Evolutionary conservation across 2,113 vertebrate genomes (phyloP).

Genomic region (Hystrix cristata): DNA sequence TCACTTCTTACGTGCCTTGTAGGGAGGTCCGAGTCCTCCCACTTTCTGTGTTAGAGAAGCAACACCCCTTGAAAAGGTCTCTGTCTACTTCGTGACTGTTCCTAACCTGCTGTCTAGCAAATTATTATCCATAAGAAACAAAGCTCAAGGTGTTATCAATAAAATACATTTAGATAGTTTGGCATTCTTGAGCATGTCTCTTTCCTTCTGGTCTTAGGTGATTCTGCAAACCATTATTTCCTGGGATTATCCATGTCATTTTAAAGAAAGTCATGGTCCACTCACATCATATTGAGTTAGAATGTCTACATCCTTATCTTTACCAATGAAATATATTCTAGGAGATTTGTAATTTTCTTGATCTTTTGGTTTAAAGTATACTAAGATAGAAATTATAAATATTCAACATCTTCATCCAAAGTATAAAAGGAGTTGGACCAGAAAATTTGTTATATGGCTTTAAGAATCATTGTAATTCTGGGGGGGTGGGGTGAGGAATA

Average conservation of each 20-base stretch:
- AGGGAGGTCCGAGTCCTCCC: neutral
- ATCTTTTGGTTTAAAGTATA: slow-evolving; percentile 11
- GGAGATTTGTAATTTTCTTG: slow-evolving; percentile 12
- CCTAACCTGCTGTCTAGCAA: neutral
- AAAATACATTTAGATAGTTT: neutral
- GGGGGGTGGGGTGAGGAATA: neutral
- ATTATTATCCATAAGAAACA: neutral
- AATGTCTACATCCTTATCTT: slow-evolving; percentile 10
- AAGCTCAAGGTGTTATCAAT: neutral
- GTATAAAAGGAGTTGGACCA: neutral
- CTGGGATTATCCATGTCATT: neutral
- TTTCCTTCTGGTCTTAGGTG: neutral
- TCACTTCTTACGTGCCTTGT: neutral
- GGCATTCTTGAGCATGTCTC: neutral
- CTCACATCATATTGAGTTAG: neutral
- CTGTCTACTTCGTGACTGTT: neutral
- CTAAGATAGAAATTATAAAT: slow-evolving; percentile 30
- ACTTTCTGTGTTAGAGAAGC: neutral
- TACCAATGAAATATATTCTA: neutral
- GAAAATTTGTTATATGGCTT: neutral
- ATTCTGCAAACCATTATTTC: slow-evolving; percentile 17
- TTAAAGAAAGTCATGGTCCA: neutral
- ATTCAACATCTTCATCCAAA: neutral
- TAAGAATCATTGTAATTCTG: neutral
- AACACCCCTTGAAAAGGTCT: neutral